These are phyloP conservation scores for Goniozus legneri DNA, from an alignment of 1,140 invertebrate genomes.

Conservation along the genomic window DNA sequence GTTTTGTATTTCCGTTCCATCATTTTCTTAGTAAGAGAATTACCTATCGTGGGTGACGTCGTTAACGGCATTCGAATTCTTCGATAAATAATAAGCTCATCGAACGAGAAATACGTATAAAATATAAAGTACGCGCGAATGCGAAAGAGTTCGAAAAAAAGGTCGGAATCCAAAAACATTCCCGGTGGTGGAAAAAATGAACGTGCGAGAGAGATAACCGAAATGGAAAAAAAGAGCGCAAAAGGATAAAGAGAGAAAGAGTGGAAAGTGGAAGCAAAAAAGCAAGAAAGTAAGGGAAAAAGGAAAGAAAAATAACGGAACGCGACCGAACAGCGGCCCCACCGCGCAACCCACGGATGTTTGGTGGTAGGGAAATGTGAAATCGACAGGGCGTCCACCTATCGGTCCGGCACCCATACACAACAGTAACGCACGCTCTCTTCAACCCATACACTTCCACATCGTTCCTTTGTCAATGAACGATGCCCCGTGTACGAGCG, in stretches of 20 bases:
- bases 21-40: too few relatives aligned
- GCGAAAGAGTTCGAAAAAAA: constrained; percentile 32
- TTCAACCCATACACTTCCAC: constrained; percentile 14
- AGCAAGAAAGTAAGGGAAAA: too few relatives aligned
- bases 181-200: too few relatives aligned
- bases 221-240: constrained; percentile 22
- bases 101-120: constrained; percentile 11
- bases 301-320: constrained; percentile 31
- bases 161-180: constrained; percentile 30
- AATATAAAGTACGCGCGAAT: constrained; percentile 13
- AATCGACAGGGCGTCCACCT: constrained; percentile 48
- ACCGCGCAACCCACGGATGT: too few relatives aligned
- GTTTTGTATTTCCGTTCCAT: too few relatives aligned
- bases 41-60: too few relatives aligned
- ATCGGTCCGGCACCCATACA: constrained; percentile 36
- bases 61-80: too few relatives aligned
- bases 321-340: too few relatives aligned
- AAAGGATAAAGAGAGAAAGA: too few relatives aligned
- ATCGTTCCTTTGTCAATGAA: constrained; percentile 24
- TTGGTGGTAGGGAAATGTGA: constrained; percentile 28
- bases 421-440: constrained; percentile 21
- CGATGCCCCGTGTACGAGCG: constrained; percentile 1
- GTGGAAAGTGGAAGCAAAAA: too few relatives aligned
- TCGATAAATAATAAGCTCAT: too few relatives aligned
- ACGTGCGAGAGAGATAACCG: too few relatives aligned